Evolutionary conservation across 2,797 vertebrate species (phyloP).

Genomic region (Phaenicophaeus curvirostris): DNA sequence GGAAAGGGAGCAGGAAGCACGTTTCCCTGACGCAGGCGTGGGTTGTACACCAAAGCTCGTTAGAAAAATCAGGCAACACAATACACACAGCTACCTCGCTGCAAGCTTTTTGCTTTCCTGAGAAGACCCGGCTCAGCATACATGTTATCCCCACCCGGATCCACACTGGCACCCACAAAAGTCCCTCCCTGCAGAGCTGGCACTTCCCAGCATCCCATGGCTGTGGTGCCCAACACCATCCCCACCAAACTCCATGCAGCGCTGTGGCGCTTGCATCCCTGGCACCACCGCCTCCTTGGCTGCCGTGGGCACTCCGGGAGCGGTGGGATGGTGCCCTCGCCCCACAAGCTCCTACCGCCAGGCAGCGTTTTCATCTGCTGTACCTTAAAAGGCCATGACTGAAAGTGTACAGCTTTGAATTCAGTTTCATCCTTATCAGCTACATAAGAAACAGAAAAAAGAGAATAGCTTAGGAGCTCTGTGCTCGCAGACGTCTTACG

Average conservation of each 20-base stretch:
- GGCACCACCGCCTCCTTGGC: background rate
- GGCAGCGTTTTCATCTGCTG: background rate
- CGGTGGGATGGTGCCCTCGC: background rate
- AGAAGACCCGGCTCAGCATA: fast-evolving
- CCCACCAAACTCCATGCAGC: fast-evolving
- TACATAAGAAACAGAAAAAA: background rate
- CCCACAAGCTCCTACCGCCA: background rate
- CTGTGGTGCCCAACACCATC: background rate
- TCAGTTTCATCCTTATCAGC: slow-evolving; percentile 21
- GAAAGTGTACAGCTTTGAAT: background rate
- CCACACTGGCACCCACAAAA: fast-evolving
- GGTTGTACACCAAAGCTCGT: background rate
- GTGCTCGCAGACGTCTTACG: background rate
- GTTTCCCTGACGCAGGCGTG: fast-evolving
- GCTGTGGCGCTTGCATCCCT: fast-evolving
- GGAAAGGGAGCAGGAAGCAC: background rate
- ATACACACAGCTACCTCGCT: background rate
- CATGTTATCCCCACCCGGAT: fast-evolving
- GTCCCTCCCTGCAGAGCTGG: background rate
- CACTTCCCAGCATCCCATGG: background rate
- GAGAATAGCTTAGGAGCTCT: background rate
- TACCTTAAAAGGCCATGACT: background rate
- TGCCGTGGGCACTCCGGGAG: fast-evolving
- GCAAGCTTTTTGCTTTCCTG: background rate
- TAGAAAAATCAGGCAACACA: background rate